Percentiles rank a stretch among this genome's conserved stretches.
Conservation (phyloP, 2,888 invertebrate species). For the Halictus quadricinctus region DNA sequence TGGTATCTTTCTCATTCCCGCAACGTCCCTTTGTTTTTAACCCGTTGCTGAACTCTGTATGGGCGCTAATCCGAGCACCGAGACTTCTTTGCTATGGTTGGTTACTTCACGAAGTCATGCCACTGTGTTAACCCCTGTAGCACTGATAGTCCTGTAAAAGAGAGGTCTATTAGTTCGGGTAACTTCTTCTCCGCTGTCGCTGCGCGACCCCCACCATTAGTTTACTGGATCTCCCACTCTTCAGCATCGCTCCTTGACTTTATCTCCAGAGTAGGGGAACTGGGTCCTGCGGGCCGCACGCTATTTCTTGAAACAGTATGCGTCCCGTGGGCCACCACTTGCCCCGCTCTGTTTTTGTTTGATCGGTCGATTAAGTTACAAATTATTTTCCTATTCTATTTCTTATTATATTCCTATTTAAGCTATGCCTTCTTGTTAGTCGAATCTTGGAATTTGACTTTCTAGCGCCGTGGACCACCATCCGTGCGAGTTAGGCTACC, state of each 20-base stretch:
- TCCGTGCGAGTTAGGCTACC: constrained; percentile 29
- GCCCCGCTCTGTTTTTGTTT: no score
- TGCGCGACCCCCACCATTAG: no score
- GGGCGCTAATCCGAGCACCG: not conserved
- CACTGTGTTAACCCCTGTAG: not conserved
- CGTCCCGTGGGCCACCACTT: no score
- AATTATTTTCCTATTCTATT: no score
- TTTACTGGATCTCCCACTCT: no score
- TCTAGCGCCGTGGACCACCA: constrained; percentile 6
- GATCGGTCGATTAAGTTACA: no score
- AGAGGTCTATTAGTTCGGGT: no score
- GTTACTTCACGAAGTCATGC: not conserved
- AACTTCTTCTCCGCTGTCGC: no score
- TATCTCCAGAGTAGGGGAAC: no score
- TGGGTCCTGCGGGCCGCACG: no score
- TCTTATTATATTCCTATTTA: not conserved
- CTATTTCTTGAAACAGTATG: no score
- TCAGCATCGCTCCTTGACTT: no score
- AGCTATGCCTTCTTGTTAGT: not conserved
- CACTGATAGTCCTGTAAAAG: not conserved
- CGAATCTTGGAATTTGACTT: constrained; percentile 48
- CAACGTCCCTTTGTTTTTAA: not conserved
- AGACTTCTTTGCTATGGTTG: not conserved
- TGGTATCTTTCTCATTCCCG: not conserved
- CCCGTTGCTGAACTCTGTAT: not conserved